Percentiles rank a stretch among this genome's conserved stretches.
These are phyloP conservation scores for Eolophus roseicapilla DNA, from an alignment of 2,113 vertebrate species.

Conservation along the genomic window DNA sequence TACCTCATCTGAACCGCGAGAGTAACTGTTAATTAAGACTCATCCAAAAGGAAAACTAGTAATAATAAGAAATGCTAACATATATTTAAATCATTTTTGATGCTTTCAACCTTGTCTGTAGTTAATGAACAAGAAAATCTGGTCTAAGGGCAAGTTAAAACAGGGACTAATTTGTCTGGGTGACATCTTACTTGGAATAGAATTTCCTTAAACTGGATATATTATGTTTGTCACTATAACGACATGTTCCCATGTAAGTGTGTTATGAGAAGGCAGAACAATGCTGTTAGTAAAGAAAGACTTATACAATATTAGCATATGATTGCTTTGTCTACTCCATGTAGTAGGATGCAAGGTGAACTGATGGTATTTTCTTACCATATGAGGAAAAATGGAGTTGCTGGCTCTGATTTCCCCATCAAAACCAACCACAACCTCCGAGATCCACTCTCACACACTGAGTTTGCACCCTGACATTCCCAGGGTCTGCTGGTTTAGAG, in stretches of 20 bases:
- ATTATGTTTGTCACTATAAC: conserved; percentile 42
- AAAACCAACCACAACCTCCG: neutral
- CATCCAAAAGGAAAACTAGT: conserved; percentile 2
- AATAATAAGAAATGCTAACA: conserved; percentile 41
- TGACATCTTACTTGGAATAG: conserved; percentile 21
- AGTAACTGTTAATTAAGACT: conserved; percentile 18
- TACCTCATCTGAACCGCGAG: conserved; percentile 8
- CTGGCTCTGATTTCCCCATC: neutral
- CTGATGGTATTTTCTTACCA: neutral
- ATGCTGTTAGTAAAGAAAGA: neutral
- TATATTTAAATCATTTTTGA: conserved; percentile 47
- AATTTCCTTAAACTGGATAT: neutral
- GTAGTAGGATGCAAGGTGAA: neutral
- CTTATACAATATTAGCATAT: neutral
- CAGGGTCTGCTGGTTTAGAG: neutral
- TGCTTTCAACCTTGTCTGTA: conserved; percentile 50
- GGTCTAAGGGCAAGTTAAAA: conserved; percentile 55
- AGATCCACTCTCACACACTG: accelerated
- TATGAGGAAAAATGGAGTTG: neutral
- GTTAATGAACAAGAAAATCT: conserved; percentile 64
- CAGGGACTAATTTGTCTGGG: conserved; percentile 33
- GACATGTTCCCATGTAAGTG: neutral
- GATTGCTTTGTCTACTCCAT: neutral
- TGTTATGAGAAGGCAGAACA: neutral
- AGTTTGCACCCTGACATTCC: neutral